Evolutionary conservation across 2,888 invertebrate species (phyloP), one percentile per base, ranked within the genome.

Genomic region (Automeris io): DNA sequence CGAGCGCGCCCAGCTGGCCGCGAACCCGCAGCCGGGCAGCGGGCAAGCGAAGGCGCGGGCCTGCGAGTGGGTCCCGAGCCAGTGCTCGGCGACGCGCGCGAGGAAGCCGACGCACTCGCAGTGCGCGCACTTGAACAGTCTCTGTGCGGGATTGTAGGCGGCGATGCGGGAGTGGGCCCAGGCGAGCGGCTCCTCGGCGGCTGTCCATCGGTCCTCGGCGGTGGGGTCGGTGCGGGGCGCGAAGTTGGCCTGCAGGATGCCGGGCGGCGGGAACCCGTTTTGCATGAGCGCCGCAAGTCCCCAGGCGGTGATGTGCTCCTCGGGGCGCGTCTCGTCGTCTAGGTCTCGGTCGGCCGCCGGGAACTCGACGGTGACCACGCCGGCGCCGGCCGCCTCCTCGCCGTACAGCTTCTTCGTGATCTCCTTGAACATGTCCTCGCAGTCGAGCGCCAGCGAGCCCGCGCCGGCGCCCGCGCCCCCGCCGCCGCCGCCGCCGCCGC

Each of bases 341-440:
- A 73, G 61, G 52, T 90, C 90, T 44, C 88, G 74, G 62, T 77
- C 85, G 18, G 77, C 80, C 2, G 77, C 80, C 11, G 81, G 81
- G 68, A 83, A 83, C 66, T 83, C 83, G 12, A 82, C 82, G 51
- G 79, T 79, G 47, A 75, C 78, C 33, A 75, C 81, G 39, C 76
- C 70, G 38, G 58, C 66, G 47, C 58, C 56, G 37, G 61, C 64
- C 19, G 83, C 76, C 77, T 95, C 95, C 77, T 95, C 95, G 48
- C 95, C 95, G 82, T 95, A 96, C 54, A 96, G 88, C 87, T 96
- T 96, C 75, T 95, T 91, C 47, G 95, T 95, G 69, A 96, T 95
- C 89, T 96, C 96, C 79, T 95, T 95, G 76, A 94, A 94, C 92
- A 94, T 94, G 70, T 94, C 94, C 82, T 94, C 94, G 86, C 94